phyloP scores from a whole-genome alignment of 1,140 invertebrate species.

The Melitaea cinxia region DNA sequence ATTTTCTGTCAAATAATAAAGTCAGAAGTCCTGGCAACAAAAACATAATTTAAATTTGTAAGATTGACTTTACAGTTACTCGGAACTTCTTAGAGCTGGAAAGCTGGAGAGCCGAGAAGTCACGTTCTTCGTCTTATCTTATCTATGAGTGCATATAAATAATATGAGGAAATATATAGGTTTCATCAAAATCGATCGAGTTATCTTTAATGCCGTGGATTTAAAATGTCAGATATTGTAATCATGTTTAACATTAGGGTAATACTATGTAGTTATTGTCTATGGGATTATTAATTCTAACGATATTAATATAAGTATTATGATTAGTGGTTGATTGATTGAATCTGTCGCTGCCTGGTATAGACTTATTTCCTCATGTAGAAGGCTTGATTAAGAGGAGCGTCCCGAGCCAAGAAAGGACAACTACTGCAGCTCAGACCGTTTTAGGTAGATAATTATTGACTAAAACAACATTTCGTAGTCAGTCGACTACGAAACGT shows the following conservation, averaged over 20 bases:
- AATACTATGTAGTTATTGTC: not conserved
- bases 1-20: not conserved
- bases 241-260: not conserved
- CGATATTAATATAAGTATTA: too few species aligned
- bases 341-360: too few species aligned
- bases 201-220: not conserved
- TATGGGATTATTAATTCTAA: not conserved
- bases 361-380: too few species aligned
- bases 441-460: too few species aligned
- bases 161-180: constrained; percentile 1
- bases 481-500: too few species aligned
- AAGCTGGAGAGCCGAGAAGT: not conserved
- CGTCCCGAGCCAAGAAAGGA: too few species aligned
- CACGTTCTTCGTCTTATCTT: constrained; percentile 6
- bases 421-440: too few species aligned
- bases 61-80: too few species aligned
- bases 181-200: not conserved
- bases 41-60: too few species aligned
- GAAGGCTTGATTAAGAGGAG: too few species aligned
- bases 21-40: not conserved
- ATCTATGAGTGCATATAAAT: constrained; percentile 1
- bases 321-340: too few species aligned
- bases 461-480: too few species aligned
- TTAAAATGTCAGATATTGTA: not conserved
- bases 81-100: not conserved